Evolutionary conservation across 2,888 invertebrate species (phyloP).

Genomic region (Automeris io): DNA sequence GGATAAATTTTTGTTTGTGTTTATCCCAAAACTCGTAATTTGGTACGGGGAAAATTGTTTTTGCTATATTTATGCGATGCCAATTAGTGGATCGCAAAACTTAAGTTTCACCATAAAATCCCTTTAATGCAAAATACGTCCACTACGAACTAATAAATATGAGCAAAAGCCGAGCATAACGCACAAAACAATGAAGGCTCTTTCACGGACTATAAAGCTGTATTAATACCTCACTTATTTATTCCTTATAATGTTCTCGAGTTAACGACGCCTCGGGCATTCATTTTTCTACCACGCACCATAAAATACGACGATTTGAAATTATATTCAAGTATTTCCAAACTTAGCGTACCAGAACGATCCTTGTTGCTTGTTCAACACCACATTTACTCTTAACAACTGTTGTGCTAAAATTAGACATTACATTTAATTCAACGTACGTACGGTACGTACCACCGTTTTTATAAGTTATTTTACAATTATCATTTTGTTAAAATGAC

Average conservation of each 20-base stretch:
- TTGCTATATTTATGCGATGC: not conserved
- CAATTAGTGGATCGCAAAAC: conserved; percentile 16
- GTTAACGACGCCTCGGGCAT: conserved; percentile 66
- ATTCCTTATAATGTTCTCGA: conserved; percentile 72
- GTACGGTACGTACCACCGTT: no score
- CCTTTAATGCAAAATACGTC: conserved; percentile 43
- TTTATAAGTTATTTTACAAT: no score
- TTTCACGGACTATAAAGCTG: conserved; percentile 71
- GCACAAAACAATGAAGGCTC: conserved; percentile 61
- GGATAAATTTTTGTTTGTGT: no score
- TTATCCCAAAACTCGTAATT: no score
- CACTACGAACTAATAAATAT: conserved; percentile 24
- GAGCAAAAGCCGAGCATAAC: conserved; percentile 39
- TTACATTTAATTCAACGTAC: no score
- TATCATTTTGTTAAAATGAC: no score
- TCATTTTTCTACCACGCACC: conserved; percentile 65
- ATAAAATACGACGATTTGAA: conserved; percentile 65
- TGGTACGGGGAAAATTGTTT: no score
- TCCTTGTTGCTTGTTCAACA: conserved; percentile 13
- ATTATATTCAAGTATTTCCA: conserved; percentile 49
- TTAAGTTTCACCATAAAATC: conserved; percentile 26
- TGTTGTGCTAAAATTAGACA: no score
- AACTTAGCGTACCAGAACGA: conserved; percentile 46
- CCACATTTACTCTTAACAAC: not conserved
- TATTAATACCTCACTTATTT: conserved; percentile 71